A percentile compares a stretch with the other conserved stretches of the same genome.
These are phyloP conservation scores for Oreochromis aureus DNA, from an alignment of 2,113 vertebrate genomes.

Conservation along the genomic window DNA sequence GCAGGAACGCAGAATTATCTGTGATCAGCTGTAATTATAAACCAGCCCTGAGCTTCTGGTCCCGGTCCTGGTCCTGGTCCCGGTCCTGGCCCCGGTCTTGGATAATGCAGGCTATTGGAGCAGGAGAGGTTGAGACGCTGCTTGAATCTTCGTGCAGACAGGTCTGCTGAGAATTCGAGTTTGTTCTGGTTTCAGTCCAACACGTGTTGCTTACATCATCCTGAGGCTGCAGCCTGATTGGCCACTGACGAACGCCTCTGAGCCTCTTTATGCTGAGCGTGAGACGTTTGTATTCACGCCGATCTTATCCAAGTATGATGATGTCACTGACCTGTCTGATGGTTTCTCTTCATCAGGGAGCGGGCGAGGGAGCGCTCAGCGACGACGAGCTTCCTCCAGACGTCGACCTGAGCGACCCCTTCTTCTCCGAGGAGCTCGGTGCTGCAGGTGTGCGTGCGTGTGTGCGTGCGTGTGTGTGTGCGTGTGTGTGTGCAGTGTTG, in stretches of 20 bases:
- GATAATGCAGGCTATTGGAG: accelerated
- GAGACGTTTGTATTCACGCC: not conserved
- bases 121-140: not conserved
- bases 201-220: not conserved
- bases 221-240: not conserved
- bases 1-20: not conserved
- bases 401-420: slow-evolving; percentile 86
- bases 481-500: not conserved
- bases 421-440: slow-evolving; percentile 84
- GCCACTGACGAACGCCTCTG: not conserved
- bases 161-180: not conserved
- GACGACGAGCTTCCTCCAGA: slow-evolving; percentile 85
- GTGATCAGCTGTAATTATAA: not conserved
- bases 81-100: accelerated
- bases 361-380: slow-evolving; percentile 63
- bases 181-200: not conserved
- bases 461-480: accelerated
- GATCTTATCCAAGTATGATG: not conserved
- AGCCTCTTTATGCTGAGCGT: not conserved
- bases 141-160: not conserved
- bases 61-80: accelerated
- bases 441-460: slow-evolving; percentile 58
- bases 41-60: accelerated
- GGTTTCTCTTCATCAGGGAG: slow-evolving; percentile 26
- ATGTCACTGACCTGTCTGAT: not conserved